phyloP scores from a whole-genome alignment of 2,888 invertebrate genomes.

The Malachius bipustulatus region DNA sequence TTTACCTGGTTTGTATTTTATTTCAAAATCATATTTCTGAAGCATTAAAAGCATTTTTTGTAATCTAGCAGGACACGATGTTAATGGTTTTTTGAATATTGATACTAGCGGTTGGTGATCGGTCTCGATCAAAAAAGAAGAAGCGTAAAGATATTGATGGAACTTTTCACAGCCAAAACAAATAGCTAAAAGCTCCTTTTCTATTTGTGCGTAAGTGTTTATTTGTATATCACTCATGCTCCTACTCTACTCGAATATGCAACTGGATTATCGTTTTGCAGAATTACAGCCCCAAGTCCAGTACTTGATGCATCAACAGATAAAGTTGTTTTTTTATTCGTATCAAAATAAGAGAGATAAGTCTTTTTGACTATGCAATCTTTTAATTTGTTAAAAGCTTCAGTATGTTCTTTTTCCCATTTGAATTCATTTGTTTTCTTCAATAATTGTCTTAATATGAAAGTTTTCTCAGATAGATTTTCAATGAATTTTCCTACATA shows the following conservation, averaged over 20 bases:
- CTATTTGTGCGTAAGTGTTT: too few relatives aligned
- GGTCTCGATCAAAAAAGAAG: constrained; percentile 8
- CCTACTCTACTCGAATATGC: too few relatives aligned
- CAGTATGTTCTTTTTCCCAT: constrained; percentile 8
- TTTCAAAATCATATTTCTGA: constrained; percentile 6
- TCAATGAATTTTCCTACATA: constrained; percentile 5
- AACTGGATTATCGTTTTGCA: constrained; percentile 28
- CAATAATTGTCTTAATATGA: constrained; percentile 6
- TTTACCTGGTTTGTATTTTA: constrained; percentile 6
- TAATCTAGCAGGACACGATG: constrained; percentile 3
- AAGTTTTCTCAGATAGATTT: constrained; percentile 9
- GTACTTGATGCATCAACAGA: constrained; percentile 5
- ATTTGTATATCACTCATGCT: too few relatives aligned
- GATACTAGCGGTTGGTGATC: constrained; percentile 14
- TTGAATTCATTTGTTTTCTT: constrained; percentile 7
- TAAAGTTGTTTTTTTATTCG: constrained; percentile 5
- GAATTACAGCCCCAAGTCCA: constrained; percentile 22
- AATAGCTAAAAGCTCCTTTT: constrained; percentile 27
- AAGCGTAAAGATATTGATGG: constrained; percentile 25
- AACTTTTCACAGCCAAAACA: constrained; percentile 25
- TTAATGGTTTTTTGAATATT: constrained; percentile 7
- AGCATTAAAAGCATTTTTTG: constrained; percentile 2
- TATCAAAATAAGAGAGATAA: constrained; percentile 8
- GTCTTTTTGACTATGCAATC: constrained; percentile 5
- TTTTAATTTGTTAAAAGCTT: constrained; percentile 13